Percentiles rank a stretch among this genome's conserved stretches.
Conservation (phyloP, 2,888 invertebrate species). For the Spicauda simplicius region DNA sequence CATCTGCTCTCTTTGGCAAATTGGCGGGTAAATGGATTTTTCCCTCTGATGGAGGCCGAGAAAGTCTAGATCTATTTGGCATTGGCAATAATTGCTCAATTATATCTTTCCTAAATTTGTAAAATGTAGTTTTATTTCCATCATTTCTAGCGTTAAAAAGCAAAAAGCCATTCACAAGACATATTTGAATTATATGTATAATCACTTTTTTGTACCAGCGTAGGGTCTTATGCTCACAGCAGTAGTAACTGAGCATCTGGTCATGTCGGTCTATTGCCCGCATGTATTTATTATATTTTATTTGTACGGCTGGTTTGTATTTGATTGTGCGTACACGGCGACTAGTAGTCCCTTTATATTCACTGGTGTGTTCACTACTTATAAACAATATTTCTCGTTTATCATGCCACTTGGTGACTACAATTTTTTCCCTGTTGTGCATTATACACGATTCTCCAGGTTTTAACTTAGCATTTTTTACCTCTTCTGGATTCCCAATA, state of each 20-base stretch:
- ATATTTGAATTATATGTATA: too few relatives aligned
- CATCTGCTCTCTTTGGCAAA: too few relatives aligned
- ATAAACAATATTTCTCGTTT: constrained; percentile 50
- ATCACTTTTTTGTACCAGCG: constrained; percentile 19
- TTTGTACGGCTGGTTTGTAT: constrained; percentile 26
- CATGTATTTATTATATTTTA: constrained; percentile 34
- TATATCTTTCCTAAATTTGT: too few relatives aligned
- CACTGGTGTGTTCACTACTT: constrained; percentile 45
- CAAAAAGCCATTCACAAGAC: constrained; percentile 10
- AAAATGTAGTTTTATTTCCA: too few relatives aligned
- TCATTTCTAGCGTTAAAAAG: too few relatives aligned
- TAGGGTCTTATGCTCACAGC: constrained; percentile 13
- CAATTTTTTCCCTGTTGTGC: constrained; percentile 38
- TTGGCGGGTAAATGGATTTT: too few relatives aligned
- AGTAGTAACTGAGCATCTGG: constrained; percentile 29
- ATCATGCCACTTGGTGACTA: constrained; percentile 43
- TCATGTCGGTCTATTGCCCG: constrained; percentile 30
- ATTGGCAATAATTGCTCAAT: not conserved
- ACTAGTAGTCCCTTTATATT: constrained; percentile 20
- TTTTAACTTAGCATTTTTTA: constrained; percentile 38
- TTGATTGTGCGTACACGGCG: constrained; percentile 30
- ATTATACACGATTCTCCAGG: constrained; percentile 40
- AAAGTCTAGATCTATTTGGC: too few relatives aligned
- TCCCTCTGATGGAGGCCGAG: too few relatives aligned
- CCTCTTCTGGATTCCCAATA: constrained; percentile 38